phyloP scores from a whole-genome alignment of 2,888 invertebrate species.

The Drosophila mimica region DNA sequence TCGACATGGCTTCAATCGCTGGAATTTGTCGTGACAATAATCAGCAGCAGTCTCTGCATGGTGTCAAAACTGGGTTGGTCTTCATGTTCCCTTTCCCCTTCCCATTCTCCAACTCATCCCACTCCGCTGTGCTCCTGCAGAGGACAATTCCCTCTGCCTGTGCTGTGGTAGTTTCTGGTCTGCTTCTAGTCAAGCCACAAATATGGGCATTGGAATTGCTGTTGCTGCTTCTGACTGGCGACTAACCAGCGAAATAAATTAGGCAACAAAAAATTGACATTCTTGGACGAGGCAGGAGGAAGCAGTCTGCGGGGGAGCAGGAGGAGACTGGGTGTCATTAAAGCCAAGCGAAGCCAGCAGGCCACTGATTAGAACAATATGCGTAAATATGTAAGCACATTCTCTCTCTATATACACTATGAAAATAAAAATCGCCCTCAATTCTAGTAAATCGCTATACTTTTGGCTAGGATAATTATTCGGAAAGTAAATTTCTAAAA shows the following conservation, averaged over 20 bases:
- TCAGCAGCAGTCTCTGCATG: constrained; percentile 76
- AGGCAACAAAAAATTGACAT: constrained; percentile 77
- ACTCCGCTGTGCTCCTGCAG: background rate
- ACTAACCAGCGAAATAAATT: constrained; percentile 67
- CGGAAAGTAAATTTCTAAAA: background rate
- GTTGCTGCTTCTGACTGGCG: constrained; percentile 19
- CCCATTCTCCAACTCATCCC: background rate
- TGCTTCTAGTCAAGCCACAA: constrained; percentile 50
- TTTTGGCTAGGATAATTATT: background rate
- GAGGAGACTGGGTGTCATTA: constrained; percentile 51
- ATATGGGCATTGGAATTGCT: constrained; percentile 47
- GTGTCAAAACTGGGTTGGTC: constrained; percentile 65
- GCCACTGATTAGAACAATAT: constrained; percentile 77
- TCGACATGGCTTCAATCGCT: constrained; percentile 60
- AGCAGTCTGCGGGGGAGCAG: background rate
- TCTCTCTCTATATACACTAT: constrained; percentile 20
- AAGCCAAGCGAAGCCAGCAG: constrained; percentile 50
- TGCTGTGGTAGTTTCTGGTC: constrained; percentile 42
- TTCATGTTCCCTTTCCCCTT: constrained; percentile 4
- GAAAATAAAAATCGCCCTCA: background rate
- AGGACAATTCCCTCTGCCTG: background rate
- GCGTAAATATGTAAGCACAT: constrained; percentile 70
- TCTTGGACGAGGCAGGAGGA: constrained; percentile 29
- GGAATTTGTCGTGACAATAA: constrained; percentile 83
- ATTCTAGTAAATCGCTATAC: background rate